phyloP scores from a whole-genome alignment of 1,140 invertebrate genomes.

The Bombus affinis region DNA sequence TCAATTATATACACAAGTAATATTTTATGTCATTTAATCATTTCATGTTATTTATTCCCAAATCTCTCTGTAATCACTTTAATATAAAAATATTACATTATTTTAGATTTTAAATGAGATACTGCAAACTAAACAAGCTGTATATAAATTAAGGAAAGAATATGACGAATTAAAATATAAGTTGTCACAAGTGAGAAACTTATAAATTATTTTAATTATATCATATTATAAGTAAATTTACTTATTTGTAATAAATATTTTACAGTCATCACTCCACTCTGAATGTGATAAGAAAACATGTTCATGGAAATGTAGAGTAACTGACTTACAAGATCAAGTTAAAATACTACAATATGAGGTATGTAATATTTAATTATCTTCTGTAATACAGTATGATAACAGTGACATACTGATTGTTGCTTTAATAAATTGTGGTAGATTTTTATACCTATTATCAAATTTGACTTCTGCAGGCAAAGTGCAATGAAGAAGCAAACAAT shows the following conservation, averaged over 20 bases:
- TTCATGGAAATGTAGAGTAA: constrained; percentile 62
- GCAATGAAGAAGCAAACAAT: constrained; percentile 70
- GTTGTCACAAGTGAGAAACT: constrained; percentile 55
- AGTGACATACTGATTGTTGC: background rate
- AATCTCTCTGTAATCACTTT: background rate
- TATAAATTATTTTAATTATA: background rate
- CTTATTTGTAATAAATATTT: constrained; percentile 17
- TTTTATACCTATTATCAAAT: background rate
- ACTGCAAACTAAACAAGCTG: constrained; percentile 70
- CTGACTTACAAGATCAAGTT: constrained; percentile 71
- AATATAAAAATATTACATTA: background rate
- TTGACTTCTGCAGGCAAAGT: constrained; percentile 62
- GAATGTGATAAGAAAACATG: constrained; percentile 63
- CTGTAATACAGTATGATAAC: background rate
- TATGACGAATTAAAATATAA: constrained; percentile 72
- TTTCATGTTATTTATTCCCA: background rate
- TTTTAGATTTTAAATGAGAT: constrained; percentile 68
- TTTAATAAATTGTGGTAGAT: background rate
- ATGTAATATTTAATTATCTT: constrained; percentile 9
- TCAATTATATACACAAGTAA: constrained; percentile 28
- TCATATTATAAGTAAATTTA: background rate
- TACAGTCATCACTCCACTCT: constrained; percentile 64
- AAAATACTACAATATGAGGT: constrained; percentile 73
- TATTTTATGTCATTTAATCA: background rate
- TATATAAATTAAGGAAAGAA: constrained; percentile 72